A percentile compares a stretch with the other conserved stretches of the same genome.
phyloP scores from a whole-genome alignment of 1,140 invertebrate genomes.

The Drosophila subpulchrella region DNA sequence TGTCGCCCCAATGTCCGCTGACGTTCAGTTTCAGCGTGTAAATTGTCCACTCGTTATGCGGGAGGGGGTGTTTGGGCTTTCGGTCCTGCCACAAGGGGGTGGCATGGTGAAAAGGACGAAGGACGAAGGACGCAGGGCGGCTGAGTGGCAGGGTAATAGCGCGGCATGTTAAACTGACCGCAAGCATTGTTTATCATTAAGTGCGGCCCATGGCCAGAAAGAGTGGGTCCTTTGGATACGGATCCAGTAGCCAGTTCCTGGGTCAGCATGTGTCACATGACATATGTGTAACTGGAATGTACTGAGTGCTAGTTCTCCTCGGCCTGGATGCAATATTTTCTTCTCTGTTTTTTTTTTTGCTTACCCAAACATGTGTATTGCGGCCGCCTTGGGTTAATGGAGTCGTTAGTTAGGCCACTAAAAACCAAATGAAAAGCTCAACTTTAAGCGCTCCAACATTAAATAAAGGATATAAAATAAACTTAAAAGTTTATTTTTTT shows the following conservation, averaged over 20 bases:
- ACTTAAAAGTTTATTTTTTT: slow-evolving; percentile 57
- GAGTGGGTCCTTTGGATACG: slow-evolving; percentile 15
- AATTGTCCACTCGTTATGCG: slow-evolving; percentile 79
- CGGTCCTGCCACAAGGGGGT: slow-evolving; percentile 2
- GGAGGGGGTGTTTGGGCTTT: slow-evolving; percentile 8
- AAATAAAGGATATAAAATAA: slow-evolving; percentile 79
- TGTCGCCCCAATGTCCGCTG: slow-evolving; percentile 24
- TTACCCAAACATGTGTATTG: slow-evolving; percentile 66
- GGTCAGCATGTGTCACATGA: slow-evolving; percentile 74
- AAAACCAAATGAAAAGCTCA: slow-evolving; percentile 51
- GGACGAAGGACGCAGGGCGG: slow-evolving; percentile 1
- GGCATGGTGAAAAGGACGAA: slow-evolving; percentile 1
- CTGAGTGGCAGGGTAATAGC: slow-evolving; percentile 74
- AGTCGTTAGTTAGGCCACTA: slow-evolving; percentile 62
- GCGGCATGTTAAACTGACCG: slow-evolving; percentile 82
- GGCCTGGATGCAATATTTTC: slow-evolving; percentile 3
- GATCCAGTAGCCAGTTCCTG: slow-evolving; percentile 21
- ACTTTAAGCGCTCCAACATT: slow-evolving; percentile 68
- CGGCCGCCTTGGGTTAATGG: slow-evolving; percentile 61
- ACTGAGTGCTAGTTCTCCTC: slow-evolving; percentile 16
- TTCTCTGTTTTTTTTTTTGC: slow-evolving; percentile 10
- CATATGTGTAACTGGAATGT: slow-evolving; percentile 60
- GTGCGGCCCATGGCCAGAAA: slow-evolving; percentile 39
- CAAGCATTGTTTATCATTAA: slow-evolving; percentile 84
- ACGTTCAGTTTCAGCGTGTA: slow-evolving; percentile 70